Evolutionary conservation across 2,797 vertebrate genomes (phyloP).

Genomic region (Sarcophilus harrisii): DNA sequence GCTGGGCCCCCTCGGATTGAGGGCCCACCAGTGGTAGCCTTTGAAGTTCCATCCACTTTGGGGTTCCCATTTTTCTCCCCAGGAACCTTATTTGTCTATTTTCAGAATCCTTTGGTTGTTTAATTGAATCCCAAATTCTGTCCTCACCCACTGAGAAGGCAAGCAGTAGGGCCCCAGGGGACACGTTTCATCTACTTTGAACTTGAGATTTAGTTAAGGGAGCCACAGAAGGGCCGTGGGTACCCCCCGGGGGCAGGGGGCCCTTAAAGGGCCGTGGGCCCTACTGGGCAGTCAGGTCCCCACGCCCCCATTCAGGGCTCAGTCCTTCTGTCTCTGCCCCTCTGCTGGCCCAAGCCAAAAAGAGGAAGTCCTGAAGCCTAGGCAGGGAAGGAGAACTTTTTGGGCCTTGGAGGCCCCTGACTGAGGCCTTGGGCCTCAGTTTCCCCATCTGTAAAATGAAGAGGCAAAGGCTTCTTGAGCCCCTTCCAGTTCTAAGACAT

Average conservation of each 20-base stretch:
- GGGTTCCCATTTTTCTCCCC: neutral
- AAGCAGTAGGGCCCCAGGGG: neutral
- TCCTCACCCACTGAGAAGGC: neutral
- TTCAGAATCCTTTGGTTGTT: neutral
- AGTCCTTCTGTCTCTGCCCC: neutral
- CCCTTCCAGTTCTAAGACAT: neutral
- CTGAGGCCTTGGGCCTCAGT: no score
- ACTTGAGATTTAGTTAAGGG: neutral
- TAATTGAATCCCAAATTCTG: neutral
- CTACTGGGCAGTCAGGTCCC: neutral
- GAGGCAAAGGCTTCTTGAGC: neutral
- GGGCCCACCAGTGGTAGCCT: neutral
- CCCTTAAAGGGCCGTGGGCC: neutral
- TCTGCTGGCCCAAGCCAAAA: neutral
- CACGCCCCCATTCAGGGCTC: neutral
- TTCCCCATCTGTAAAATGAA: neutral
- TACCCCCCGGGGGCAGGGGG: neutral
- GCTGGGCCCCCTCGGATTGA: neutral
- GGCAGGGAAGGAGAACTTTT: neutral
- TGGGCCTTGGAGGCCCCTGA: neutral
- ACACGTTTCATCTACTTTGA: neutral
- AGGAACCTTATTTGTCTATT: neutral
- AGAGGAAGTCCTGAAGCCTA: neutral
- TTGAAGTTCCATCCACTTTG: neutral
- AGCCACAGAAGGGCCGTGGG: neutral